Evolutionary conservation across 2,888 invertebrate species (phyloP).

Genomic region (Diarsia mendica): DNA sequence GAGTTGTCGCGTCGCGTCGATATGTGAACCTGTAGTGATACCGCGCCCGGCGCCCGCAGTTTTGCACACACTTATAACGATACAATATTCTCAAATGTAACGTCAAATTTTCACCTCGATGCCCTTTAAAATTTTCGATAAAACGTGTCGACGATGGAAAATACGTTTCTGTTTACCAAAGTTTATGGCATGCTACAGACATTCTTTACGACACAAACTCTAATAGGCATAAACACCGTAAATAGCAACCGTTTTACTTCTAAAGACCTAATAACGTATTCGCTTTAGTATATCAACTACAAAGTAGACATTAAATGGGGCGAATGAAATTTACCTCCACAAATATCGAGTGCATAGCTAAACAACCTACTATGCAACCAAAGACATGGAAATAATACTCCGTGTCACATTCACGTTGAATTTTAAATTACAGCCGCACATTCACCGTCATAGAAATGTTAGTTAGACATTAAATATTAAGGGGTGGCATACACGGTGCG

Average conservation of each 20-base stretch:
- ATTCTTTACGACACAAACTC: conserved; percentile 7
- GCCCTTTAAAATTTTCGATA: conserved; percentile 62
- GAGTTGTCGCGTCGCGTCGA: conserved; percentile 79
- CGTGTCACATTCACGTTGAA: conserved; percentile 75
- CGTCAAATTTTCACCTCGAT: conserved; percentile 64
- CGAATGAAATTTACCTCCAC: conserved; percentile 35
- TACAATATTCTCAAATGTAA: conserved; percentile 74
- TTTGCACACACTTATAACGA: conserved; percentile 78
- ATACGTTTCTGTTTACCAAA: conserved; percentile 43
- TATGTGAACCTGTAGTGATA: conserved; percentile 74
- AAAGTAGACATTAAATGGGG: conserved; percentile 30
- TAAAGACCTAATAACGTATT: conserved; percentile 41
- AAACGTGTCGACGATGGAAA: conserved; percentile 40
- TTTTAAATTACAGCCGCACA: conserved; percentile 77
- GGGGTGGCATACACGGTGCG: conserved; percentile 71
- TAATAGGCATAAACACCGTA: conserved; percentile 26
- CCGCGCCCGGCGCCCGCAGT: conserved; percentile 70
- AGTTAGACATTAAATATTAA: conserved; percentile 86
- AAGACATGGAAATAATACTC: conserved; percentile 67
- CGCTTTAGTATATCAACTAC: conserved; percentile 40
- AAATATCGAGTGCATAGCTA: conserved; percentile 47
- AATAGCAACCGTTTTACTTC: conserved; percentile 18
- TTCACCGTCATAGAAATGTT: conserved; percentile 82
- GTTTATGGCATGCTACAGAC: conserved; percentile 24
- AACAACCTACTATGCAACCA: conserved; percentile 28